Evolutionary conservation across 2,888 invertebrate genomes (phyloP), one percentile per base, ranked within the genome.

Genomic region (Bunonema sp.): DNA sequence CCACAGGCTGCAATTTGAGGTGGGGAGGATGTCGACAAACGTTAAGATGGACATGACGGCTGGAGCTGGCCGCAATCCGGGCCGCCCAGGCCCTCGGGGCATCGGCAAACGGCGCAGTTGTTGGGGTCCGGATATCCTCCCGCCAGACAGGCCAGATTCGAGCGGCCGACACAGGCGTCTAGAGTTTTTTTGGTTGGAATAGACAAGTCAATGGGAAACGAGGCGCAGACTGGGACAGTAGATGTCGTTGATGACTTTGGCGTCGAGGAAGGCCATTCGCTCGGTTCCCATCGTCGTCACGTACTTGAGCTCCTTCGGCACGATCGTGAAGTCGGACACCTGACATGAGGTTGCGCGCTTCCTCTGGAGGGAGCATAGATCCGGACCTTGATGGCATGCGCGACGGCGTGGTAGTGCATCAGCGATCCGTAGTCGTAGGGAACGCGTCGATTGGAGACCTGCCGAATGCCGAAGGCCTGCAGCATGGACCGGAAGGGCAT

Each of bases 281-380:
- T 65, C 65, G 10, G 65, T 65, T 28, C 65, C 65, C 65, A 65
- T 65, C 30, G 65, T 64, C 34, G 65, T 66, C 26, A 65, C 65
- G 44, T 65, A 65, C 44, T 65, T 65, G 40, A 65, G 47, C 35
- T 65, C 65, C 33, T 66, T 66, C 7, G 65, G 65, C 18, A 65
- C 65, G 41, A 65, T 65, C 12, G 65, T 65, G 41, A 65, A 65
- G 45, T 65, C 65, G 22, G 65, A 64, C 10, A 65, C 65, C 51
- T 51, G 23, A 22, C 16, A 15, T 19, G 8, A 26, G 12, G 28
- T 12, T 10, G 28, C 8, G 8, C 28, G 28, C 8, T 10, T 26
- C 12, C 12, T 10, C 8, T 12, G 28, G 8, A 10, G 8, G 28
- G 12, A 26, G 8, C 12, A 10, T 8, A 26, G 12, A 36, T 22